A percentile compares a stretch with the other conserved stretches of the same genome.
Conservation (phyloP, 2,797 vertebrate genomes). For the Clarias platycephalus region DNA sequence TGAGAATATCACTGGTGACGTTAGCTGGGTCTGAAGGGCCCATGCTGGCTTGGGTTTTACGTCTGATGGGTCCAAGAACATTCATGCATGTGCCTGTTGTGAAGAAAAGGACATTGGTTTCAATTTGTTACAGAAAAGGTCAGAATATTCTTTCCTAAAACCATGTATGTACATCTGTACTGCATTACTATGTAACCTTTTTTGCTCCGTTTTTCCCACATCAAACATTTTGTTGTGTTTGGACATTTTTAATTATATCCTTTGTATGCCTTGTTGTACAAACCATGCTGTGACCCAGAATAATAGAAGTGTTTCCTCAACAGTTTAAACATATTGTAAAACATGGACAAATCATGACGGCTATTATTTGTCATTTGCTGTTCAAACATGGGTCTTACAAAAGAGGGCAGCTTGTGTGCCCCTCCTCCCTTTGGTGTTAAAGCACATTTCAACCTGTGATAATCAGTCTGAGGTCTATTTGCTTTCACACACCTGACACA, state of each 20-base stretch:
- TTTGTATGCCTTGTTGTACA: not conserved
- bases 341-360: not conserved
- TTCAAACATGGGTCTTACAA: not conserved
- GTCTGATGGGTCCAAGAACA: conserved; percentile 38
- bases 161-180: not conserved
- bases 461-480: not conserved
- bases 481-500: not conserved
- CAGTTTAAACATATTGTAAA: not conserved
- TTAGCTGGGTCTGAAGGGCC: conserved; percentile 77
- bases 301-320: not conserved
- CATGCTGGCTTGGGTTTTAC: conserved; percentile 66
- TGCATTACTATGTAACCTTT: not conserved
- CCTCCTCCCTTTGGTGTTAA: not conserved
- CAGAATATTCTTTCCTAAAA: not conserved
- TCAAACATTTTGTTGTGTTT: too few relatives aligned
- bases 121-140: not conserved
- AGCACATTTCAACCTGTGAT: not conserved
- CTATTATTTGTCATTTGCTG: not conserved
- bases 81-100: conserved; percentile 29
- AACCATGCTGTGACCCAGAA: not conserved
- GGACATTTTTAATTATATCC: not conserved
- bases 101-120: not conserved
- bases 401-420: not conserved
- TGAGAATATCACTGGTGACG: conserved; percentile 67
- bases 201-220: not conserved